Evolutionary conservation across 2,888 invertebrate genomes (phyloP), one percentile per base, ranked within the genome.

Genomic region (Gymnoscelis rufifasciata): DNA sequence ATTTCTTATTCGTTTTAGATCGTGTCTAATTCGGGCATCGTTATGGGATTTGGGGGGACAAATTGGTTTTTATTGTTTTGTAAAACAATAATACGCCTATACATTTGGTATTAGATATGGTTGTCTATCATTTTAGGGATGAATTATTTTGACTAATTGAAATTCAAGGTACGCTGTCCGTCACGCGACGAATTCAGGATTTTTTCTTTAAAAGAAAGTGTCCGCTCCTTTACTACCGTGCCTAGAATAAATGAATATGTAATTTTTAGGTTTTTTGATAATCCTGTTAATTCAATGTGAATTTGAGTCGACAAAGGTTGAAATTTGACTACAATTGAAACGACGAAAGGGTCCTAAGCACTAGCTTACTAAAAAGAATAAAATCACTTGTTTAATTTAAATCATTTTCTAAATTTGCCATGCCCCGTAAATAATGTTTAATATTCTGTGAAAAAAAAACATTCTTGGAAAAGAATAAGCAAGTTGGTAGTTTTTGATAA

Each of bases 211-310:
- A 58, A 68, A 71, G 62, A 64, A 64, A 68, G 68, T 66, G 64
- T 59, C 62, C 54, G 62, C 54, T 53, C 64, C 62, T 59, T 66
- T 62, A 62, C 70, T 71, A 62, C 66, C 71, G 74, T 74, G 80
- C 60, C 56, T 60, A 48, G 83, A 83, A 83, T 84, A 80, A 62
- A 78, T 83, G 71, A 82, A 83, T 78, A 43, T 63, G 54, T 81
- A 76, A 82, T 76, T 71, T 3, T 19, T 19, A 19, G 2, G 5
- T 19, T 19, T 19, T 19, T 5, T 19, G 19, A 19, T 19, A 19
- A 19, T 19, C 19, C 3, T 19, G 5, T 3, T 19, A 19, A 19
- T 19, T n/a, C n/a, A 29, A 5, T 29, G 28, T 29, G 6, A 11
- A 29, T 12, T 29, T 29, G 11, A 19, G n/a, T n/a, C n/a, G n/a